Percentiles rank a stretch among this genome's conserved stretches.
Conservation (phyloP, 2,113 vertebrate genomes). For the Dolichotis patagonum region DNA sequence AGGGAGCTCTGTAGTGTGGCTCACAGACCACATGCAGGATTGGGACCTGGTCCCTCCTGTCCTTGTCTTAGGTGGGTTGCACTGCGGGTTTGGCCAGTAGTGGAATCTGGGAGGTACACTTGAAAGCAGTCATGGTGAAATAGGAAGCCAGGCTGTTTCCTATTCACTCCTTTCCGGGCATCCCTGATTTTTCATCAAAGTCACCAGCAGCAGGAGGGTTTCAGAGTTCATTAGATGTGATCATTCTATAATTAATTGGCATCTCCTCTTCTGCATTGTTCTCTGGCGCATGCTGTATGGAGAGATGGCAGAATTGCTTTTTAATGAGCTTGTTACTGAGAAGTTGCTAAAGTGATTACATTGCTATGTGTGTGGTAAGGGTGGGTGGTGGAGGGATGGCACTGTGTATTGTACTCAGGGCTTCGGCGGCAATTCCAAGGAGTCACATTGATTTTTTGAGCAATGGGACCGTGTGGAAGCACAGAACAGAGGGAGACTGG, state of each 20-base stretch:
- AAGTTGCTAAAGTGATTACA: slow-evolving; percentile 83
- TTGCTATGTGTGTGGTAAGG: slow-evolving; percentile 82
- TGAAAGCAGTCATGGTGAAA: slow-evolving; percentile 43
- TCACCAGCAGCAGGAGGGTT: slow-evolving; percentile 81
- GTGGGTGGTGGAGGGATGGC: background rate
- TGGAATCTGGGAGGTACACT: background rate
- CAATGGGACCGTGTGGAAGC: slow-evolving; percentile 69
- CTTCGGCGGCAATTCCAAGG: slow-evolving; percentile 67
- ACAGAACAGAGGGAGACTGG: background rate
- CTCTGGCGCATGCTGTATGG: slow-evolving; percentile 80
- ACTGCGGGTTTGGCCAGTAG: background rate
- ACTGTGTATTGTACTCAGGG: slow-evolving; percentile 74
- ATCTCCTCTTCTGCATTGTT: slow-evolving; percentile 82
- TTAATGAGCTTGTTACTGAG: slow-evolving; percentile 88
- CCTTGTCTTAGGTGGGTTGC: background rate
- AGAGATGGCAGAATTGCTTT: slow-evolving; percentile 82
- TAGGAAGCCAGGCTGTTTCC: slow-evolving; percentile 52
- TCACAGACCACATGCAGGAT: background rate
- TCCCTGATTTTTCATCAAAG: slow-evolving; percentile 80
- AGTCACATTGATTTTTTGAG: slow-evolving; percentile 70
- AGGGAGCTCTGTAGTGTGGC: background rate
- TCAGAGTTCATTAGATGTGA: slow-evolving; percentile 83
- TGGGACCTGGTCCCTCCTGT: background rate
- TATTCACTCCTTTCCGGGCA: slow-evolving; percentile 50
- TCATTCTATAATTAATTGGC: slow-evolving; percentile 84